Conservation (phyloP, 2,888 invertebrate genomes). For the Acronicta leporina region DNA sequence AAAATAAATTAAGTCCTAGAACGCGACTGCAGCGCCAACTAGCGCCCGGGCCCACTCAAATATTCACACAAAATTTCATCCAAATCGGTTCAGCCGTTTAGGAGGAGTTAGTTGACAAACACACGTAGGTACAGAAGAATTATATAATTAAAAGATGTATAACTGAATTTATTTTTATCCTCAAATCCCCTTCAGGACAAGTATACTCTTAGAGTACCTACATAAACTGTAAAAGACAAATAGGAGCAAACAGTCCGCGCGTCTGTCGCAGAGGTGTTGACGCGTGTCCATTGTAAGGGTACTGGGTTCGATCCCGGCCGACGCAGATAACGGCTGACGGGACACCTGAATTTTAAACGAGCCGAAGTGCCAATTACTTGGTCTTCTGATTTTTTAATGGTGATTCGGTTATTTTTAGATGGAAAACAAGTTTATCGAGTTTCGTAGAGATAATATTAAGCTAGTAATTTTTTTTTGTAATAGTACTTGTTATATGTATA, state of each 20-base stretch:
- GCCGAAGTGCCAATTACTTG: conserved; percentile 67
- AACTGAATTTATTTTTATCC: too few species aligned
- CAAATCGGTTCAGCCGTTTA: too few species aligned
- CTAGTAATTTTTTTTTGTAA: too few species aligned
- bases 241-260: conserved; percentile 46
- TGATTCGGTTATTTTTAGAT: conserved; percentile 31
- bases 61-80: too few species aligned
- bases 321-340: conserved; percentile 67
- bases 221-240: conserved; percentile 52
- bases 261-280: conserved; percentile 59
- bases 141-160: too few species aligned
- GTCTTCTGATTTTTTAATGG: conserved; percentile 19
- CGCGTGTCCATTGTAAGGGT: conserved; percentile 71
- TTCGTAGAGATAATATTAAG: background rate
- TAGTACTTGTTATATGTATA: too few species aligned
- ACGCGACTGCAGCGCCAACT: too few species aligned
- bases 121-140: too few species aligned
- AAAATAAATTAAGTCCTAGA: too few species aligned
- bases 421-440: background rate
- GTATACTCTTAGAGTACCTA: conserved; percentile 14
- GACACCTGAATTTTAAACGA: conserved; percentile 72
- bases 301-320: conserved; percentile 47
- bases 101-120: too few species aligned
- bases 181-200: too few species aligned
- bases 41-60: too few species aligned